A percentile compares a stretch with the other conserved stretches of the same genome.
Conservation (phyloP, 2,888 invertebrate species). For the Hyalella azteca region DNA sequence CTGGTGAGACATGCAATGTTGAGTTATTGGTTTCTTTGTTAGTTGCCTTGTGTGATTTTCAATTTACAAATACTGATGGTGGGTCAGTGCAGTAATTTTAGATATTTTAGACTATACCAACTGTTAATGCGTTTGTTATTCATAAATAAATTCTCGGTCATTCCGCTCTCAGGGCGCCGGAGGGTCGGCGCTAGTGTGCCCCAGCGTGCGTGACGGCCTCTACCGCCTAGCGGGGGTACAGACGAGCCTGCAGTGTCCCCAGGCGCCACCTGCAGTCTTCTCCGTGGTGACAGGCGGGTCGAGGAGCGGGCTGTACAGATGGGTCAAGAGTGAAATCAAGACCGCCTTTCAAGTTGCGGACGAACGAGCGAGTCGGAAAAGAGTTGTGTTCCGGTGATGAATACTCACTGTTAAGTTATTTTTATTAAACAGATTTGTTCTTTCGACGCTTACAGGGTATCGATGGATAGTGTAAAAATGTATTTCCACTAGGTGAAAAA, state of each 20-base stretch:
- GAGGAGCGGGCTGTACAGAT: neutral
- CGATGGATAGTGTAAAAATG: too few species aligned
- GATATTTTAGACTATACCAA: too few species aligned
- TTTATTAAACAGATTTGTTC: too few species aligned
- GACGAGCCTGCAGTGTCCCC: neutral
- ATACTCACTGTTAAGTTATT: neutral
- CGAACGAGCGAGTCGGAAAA: neutral
- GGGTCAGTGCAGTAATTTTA: too few species aligned
- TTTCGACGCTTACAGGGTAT: too few species aligned
- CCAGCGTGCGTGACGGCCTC: slow-evolving; percentile 16
- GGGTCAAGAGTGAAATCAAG: neutral
- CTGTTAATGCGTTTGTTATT: too few species aligned
- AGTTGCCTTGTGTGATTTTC: too few species aligned
- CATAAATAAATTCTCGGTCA: too few species aligned
- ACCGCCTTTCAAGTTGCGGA: neutral
- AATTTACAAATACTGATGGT: too few species aligned
- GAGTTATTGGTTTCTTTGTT: neutral
- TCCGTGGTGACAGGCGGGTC: neutral
- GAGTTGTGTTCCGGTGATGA: neutral
- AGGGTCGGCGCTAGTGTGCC: neutral
- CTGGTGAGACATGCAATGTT: neutral
- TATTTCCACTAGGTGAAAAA: too few species aligned
- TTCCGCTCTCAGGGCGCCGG: neutral
- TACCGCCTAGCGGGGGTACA: slow-evolving; percentile 15
- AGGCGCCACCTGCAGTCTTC: neutral